Percentiles rank a stretch among this genome's conserved stretches.
phyloP scores from a whole-genome alignment of 2,888 invertebrate species.

The Calephelis perditalis region DNA sequence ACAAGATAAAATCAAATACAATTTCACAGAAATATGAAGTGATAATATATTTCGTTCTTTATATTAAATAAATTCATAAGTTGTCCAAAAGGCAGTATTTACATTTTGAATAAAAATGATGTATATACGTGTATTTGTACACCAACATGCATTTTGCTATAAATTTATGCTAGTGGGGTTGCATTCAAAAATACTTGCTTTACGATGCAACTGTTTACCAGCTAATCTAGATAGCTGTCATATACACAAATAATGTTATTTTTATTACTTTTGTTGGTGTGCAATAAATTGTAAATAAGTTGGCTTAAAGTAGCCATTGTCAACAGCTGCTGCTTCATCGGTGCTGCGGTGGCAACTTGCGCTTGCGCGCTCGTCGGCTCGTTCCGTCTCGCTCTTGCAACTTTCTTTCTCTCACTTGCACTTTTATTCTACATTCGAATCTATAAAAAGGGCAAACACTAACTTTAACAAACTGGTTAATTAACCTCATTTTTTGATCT shows the following conservation, averaged over 20 bases:
- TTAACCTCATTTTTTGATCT: not conserved
- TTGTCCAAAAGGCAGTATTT: constrained; percentile 36
- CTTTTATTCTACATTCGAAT: constrained; percentile 41
- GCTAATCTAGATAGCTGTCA: no score
- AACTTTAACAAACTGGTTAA: constrained; percentile 6
- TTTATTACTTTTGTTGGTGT: constrained; percentile 2
- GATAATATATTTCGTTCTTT: not conserved
- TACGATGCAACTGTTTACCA: no score
- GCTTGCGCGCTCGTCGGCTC: constrained; percentile 57
- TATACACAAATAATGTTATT: no score
- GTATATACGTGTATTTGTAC: no score
- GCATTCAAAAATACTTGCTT: no score
- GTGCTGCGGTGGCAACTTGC: constrained; percentile 50
- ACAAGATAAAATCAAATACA: no score
- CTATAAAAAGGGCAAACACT: constrained; percentile 25
- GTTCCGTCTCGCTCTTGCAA: constrained; percentile 58
- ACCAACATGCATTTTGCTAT: no score
- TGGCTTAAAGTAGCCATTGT: constrained; percentile 22
- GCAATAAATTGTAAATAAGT: constrained; percentile 3
- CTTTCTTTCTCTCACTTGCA: constrained; percentile 54
- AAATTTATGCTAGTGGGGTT: no score
- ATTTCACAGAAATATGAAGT: no score
- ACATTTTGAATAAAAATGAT: constrained; percentile 18
- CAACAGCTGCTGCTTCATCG: constrained; percentile 48
- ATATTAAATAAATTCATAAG: not conserved